Evolutionary conservation across 2,113 vertebrate genomes (phyloP), one percentile per base, ranked within the genome.

Genomic region (Patagioenas fasciata): DNA sequence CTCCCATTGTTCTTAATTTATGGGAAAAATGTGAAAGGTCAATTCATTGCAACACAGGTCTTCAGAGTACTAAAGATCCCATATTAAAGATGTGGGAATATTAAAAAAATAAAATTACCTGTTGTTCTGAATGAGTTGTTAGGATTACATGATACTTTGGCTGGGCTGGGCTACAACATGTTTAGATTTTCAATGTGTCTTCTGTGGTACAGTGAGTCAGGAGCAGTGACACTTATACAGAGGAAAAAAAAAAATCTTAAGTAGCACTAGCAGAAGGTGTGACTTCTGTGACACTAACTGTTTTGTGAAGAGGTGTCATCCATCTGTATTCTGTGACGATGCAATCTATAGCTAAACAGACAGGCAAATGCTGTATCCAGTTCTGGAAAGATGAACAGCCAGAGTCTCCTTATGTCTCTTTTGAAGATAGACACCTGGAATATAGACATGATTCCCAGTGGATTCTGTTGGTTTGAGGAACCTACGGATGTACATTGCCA

Each of bases 111-210:
- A 28, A 32, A 44, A 31, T 8, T 32, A 31, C 17, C 2, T 5
- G 11, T 54, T 0, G 0, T 51, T 32, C 10, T 31, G 9, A 53
- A 60, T 0, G 1, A 17, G 3, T 74, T 66, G 16, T 54, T 51
- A 80, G 4, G 24, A 47, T 79, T 69, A 31, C 0, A 0, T 28
- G 74, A 58, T 66, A 23, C 24, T 71, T 60, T 65, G 62, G 4
- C 44, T 72, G 48, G 32, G 19, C 47, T 75, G n/a, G 17, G 32
- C 42, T 80, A 42, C 29, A 16, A 1, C 25, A 8, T 72, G 32
- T 84, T 80, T 51, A 71, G 29, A 53, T 38, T 11, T 15, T 69
- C 29, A 26, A 4, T 1, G 0, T 51, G 7, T 62, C 21, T 89
- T 10, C 25, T 56, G 16, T 74, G 31, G 50, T 44, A 32, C 24